These are phyloP conservation scores for Myodes glareolus DNA, from an alignment of 2,113 vertebrate genomes.

Conservation along the genomic window DNA sequence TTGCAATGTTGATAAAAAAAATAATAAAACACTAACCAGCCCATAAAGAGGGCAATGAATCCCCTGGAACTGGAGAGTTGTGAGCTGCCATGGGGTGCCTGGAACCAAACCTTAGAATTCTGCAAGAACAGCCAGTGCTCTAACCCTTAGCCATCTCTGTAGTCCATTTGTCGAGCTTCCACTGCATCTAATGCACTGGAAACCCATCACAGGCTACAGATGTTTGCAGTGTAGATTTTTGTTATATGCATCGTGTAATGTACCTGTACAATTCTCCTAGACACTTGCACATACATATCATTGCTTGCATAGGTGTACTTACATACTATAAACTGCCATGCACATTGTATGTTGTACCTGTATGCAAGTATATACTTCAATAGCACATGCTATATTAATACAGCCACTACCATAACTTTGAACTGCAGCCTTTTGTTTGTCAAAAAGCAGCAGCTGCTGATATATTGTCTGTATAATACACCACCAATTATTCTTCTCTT, in stretches of 20 bases:
- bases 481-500: not conserved
- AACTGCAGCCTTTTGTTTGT: not conserved
- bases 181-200: not conserved
- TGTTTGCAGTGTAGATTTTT: not conserved
- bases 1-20: not conserved
- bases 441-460: not conserved
- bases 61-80: too few relatives aligned
- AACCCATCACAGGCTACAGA: not conserved
- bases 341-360: not conserved
- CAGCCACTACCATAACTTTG: not conserved
- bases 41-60: not conserved
- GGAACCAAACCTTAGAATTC: not conserved
- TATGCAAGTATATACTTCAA: not conserved
- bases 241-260: not conserved
- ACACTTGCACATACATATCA: not conserved
- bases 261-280: not conserved
- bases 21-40: not conserved
- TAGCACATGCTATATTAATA: not conserved
- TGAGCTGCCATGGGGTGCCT: not conserved
- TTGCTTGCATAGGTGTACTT: not conserved
- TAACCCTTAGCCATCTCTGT: not conserved
- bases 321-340: not conserved
- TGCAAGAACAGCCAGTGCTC: not conserved
- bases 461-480: not conserved
- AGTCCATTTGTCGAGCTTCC: not conserved